phyloP scores from a whole-genome alignment of 2,888 invertebrate genomes.

The Pardosa pseudoannulata region DNA sequence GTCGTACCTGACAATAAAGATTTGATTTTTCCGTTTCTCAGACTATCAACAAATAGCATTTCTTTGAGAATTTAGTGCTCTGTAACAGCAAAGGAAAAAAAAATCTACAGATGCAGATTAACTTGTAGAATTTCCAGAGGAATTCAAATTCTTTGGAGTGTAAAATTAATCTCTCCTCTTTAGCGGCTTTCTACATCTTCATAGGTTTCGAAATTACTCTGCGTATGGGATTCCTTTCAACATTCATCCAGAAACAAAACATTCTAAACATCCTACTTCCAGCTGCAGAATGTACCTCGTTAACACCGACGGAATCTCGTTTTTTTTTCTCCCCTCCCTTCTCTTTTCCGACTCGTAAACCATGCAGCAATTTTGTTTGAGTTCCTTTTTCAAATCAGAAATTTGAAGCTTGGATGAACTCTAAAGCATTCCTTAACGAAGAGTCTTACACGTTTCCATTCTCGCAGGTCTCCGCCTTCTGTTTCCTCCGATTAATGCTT shows the following conservation, averaged over 20 bases:
- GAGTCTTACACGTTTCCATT: slow-evolving; percentile 1
- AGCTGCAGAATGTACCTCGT: slow-evolving; percentile 6
- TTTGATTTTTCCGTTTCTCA: too few species aligned
- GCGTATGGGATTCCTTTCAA: background rate
- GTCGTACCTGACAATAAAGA: too few species aligned
- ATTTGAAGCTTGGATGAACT: slow-evolving; percentile 39
- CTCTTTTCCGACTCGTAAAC: background rate
- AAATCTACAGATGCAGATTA: background rate
- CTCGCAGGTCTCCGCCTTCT: slow-evolving; percentile 9
- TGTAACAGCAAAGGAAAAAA: too few species aligned
- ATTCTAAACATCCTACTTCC: background rate
- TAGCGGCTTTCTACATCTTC: background rate
- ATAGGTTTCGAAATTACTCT: background rate
- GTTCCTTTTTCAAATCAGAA: slow-evolving; percentile 17
- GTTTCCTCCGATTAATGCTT: background rate
- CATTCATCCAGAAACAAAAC: background rate
- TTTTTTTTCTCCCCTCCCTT: background rate
- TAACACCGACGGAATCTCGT: background rate
- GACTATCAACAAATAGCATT: too few species aligned
- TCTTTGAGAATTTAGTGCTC: too few species aligned
- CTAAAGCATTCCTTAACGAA: background rate
- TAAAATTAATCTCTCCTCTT: background rate
- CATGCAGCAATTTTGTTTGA: slow-evolving; percentile 7
- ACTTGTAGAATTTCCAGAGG: background rate
- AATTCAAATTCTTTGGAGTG: background rate